These are phyloP conservation scores for Cantharis nigra DNA, from an alignment of 2,888 invertebrate species.

Conservation along the genomic window DNA sequence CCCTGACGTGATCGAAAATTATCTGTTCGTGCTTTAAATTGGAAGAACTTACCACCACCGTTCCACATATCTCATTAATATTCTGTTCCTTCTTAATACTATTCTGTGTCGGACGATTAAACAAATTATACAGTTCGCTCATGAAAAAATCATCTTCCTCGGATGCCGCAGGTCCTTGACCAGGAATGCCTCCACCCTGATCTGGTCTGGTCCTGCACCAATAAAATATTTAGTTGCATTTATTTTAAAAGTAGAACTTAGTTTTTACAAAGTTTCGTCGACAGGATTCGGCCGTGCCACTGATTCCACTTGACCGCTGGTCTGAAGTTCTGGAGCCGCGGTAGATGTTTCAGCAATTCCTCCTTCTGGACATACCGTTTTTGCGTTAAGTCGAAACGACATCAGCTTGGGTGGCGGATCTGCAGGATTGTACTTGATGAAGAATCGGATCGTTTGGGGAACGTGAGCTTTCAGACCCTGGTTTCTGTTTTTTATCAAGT, in stretches of 20 bases:
- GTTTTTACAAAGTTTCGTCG: neutral
- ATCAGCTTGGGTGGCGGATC: constrained; percentile 57
- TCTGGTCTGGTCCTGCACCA: neutral
- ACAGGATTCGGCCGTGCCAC: neutral
- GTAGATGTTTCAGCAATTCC: constrained; percentile 25
- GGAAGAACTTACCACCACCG: neutral
- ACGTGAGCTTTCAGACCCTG: constrained; percentile 63
- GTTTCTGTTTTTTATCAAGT: constrained; percentile 61
- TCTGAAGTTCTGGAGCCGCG: constrained; percentile 13
- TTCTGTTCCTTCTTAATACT: neutral
- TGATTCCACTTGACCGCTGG: constrained; percentile 20
- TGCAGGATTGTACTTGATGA: constrained; percentile 62
- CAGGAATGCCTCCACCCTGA: neutral
- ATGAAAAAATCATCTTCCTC: constrained; percentile 47
- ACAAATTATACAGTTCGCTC: constrained; percentile 41
- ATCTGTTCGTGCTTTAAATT: neutral
- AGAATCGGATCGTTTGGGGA: constrained; percentile 62
- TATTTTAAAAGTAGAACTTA: neutral
- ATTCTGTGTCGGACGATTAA: neutral
- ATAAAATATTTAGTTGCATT: neutral
- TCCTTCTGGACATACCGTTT: constrained; percentile 60
- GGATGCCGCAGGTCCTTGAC: constrained; percentile 25
- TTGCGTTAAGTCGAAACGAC: constrained; percentile 62
- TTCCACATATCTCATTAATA: neutral
- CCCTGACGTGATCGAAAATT: neutral